Base-by-base conservation (phyloP, 2,888 invertebrate genomes). In the Hydriomena furcata region DNA sequence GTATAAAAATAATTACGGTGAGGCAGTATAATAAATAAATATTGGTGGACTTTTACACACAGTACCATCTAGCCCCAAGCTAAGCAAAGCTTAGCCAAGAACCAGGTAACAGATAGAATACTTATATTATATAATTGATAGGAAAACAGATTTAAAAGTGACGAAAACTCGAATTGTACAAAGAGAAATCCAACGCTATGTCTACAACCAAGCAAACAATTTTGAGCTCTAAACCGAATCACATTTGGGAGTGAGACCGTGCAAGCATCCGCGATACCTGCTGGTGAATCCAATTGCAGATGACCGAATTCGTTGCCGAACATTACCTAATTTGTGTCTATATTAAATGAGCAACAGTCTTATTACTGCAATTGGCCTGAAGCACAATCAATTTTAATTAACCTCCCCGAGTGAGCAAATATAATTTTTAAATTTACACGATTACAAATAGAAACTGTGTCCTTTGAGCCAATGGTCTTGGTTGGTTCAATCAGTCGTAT, bases 381-480 rank as follows among this genome's bases (percentile, higher is more conserved):
- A 17, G 20, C 25, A 21, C 7, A 5, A 46, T 25, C 11, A n/a
- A n/a, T n/a, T 23, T 35, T 7, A 17, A 3, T 20, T 21, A 12
- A 47, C 42, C 42, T 47, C 46, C 46, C 13, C 27, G 52, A 52
- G 52, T 47, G 52, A 52, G 52, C 52, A 42, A 24, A 7, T 20
- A 24, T 44, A 25, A 34, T 28, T 34, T 17, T 32, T 28, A 28
- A 38, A 34, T 17, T 13, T 43, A 42, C 8, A 38, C 17, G 5
- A 17, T 7, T 34, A 30, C 8, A n/a, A 10, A 31, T 32, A 25
- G 0, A 21, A 32, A 41, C 40, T 35, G 23, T 40, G 36, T 36
- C 30, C 27, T 36, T 27, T 17, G 13, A n/a, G 7, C 1, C 7
- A 31, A n/a, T 17, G 17, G 17, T 2, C 4, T 17, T 17, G 2